A percentile compares a stretch with the other conserved stretches of the same genome.
These are phyloP conservation scores for Hartigia nigra DNA, from an alignment of 2,888 invertebrate genomes.

Conservation along the genomic window DNA sequence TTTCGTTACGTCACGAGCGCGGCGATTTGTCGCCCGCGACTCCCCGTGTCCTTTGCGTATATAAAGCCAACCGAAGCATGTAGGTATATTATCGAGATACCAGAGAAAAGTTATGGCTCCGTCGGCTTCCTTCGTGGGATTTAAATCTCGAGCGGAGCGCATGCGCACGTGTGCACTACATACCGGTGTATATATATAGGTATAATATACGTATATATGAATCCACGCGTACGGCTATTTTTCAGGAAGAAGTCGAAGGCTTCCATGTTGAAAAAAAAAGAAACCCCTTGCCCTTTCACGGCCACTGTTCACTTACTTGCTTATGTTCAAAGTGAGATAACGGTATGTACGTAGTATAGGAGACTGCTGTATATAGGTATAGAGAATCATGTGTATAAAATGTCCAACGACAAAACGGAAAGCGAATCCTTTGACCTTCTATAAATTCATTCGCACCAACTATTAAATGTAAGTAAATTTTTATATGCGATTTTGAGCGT, in stretches of 20 bases:
- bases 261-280: not conserved
- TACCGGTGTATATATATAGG: not conserved
- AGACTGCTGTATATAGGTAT: not conserved
- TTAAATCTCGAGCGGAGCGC: not conserved
- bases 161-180: not conserved
- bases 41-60: not conserved
- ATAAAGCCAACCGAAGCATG: not conserved
- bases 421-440: not conserved
- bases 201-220: not conserved
- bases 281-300: not conserved
- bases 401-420: not conserved
- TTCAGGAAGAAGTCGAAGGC: not conserved
- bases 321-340: not conserved
- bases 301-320: not conserved
- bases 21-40: constrained; percentile 44
- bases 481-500: not conserved
- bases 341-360: not conserved
- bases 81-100: not conserved
- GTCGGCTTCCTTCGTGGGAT: not conserved
- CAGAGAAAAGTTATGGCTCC: not conserved
- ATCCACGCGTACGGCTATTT: not conserved
- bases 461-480: not conserved
- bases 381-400: too few relatives aligned
- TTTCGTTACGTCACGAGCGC: constrained; percentile 46
- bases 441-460: not conserved